Base-by-base conservation (phyloP, 2,797 vertebrate species). In the Leucoraja ocellata region DNA sequence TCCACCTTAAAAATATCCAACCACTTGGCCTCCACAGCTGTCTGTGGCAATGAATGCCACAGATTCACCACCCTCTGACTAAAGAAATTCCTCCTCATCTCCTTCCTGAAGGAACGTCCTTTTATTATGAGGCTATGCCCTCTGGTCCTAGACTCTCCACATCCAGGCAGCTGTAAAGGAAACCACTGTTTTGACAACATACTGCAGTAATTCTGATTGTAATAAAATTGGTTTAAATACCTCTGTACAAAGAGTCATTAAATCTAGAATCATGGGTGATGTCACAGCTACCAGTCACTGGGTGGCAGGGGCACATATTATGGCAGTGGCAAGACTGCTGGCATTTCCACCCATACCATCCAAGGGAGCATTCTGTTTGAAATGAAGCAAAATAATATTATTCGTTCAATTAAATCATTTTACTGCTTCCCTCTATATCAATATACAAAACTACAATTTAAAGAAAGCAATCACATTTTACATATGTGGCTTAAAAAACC, bases 211-310 rank as follows among this genome's bases (percentile, higher is more conserved):
- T 25, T 10, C 36, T 46, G 7, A 21, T 71, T 18, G 68, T 73
- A 91, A 46, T 74, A 6, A 46, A 6, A 91, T 5, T 71, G 32
- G 9, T 39, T 91, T 25, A 9, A 91, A 0, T 96, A 99, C 98
- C 98, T 98, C 3, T 96, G 77, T 96, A 95, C 58, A 97, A 73
- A 39, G 95, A 95, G n/a, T 93, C 58, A 95, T 95, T 97, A 79
- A 94, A 36, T 0, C 95, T 94, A 11, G 0, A 23, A 0, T 58
- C 90, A 0, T 94, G 93, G 4, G 96, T 96, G 94, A 94, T 0
- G 93, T 97, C 97, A 93, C 98, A 99, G 95, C 95, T 97, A 94
- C 98, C 98, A 0, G 97, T 98, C 94, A 94, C 94, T 0, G 94
- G 96, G 94, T 98, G 95, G 25, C 98, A 99, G 74, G 97, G 96